Percentiles rank a stretch among this genome's conserved stretches.
phyloP scores from a whole-genome alignment of 2,113 vertebrate species.

The Turdus rufiventris region DNA sequence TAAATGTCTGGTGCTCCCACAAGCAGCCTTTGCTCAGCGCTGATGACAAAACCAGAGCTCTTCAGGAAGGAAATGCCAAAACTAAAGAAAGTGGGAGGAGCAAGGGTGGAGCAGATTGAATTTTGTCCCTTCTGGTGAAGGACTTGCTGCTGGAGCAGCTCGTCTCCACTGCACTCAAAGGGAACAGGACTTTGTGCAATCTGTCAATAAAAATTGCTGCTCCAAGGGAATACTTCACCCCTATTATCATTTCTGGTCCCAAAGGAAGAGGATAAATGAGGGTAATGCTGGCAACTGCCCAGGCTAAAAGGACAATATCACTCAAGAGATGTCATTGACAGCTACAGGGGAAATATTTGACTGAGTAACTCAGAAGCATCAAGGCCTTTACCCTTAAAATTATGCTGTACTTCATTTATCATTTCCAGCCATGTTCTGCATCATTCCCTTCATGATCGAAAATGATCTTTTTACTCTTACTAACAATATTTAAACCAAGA shows the following conservation, averaged over 20 bases:
- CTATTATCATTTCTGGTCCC: background rate
- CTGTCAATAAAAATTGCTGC: background rate
- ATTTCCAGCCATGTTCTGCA: background rate
- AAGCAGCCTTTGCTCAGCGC: background rate
- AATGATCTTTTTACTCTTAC: conserved; percentile 30
- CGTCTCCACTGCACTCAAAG: background rate
- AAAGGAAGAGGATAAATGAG: background rate
- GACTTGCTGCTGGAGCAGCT: background rate
- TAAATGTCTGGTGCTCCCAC: background rate
- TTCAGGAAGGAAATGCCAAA: background rate
- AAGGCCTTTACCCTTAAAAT: conserved; percentile 6
- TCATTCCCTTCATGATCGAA: conserved; percentile 19
- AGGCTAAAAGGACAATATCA: background rate
- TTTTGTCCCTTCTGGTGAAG: background rate
- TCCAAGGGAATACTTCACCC: background rate
- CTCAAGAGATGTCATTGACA: background rate
- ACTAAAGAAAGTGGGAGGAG: background rate
- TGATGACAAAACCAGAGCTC: background rate
- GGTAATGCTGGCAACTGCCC: background rate
- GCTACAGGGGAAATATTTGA: background rate
- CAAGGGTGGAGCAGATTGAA: background rate
- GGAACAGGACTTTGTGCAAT: background rate
- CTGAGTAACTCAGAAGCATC: background rate
- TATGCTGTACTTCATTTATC: background rate
- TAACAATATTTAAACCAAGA: conserved; percentile 31